Conservation (phyloP, 2,113 vertebrate genomes). For the Toxotes chatareus region DNA sequence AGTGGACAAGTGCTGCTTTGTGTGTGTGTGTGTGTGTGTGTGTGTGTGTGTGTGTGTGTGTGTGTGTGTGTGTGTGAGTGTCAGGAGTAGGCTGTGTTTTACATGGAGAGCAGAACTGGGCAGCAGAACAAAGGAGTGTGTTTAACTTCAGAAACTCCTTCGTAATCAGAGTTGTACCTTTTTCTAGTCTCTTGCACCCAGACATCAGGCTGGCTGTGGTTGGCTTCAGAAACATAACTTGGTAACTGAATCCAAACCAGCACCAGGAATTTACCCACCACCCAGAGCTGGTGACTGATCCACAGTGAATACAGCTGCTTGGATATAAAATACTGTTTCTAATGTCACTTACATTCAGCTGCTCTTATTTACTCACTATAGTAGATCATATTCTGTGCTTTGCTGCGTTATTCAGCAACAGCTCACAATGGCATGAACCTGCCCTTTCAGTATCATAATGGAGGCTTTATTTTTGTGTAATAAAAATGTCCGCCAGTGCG, state of each 20-base stretch:
- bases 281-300: background rate
- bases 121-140: conserved; percentile 39
- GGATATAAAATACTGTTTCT: too few species aligned
- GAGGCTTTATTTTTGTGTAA: conserved; percentile 29
- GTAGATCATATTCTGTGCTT: background rate
- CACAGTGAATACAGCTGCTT: background rate
- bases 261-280: conserved; percentile 10
- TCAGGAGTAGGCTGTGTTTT: conserved; percentile 10
- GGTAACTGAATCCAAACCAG: background rate
- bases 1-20: conserved; percentile 75
- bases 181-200: conserved; percentile 29
- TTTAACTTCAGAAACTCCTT: conserved; percentile 62
- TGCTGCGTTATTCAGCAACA: background rate
- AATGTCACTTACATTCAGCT: background rate
- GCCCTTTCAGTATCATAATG: background rate
- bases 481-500: conserved; percentile 11
- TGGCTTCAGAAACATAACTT: conserved; percentile 2
- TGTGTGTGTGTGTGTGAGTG: conserved; percentile 1
- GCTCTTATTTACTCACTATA: too few species aligned
- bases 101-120: conserved; percentile 29
- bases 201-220: conserved; percentile 2
- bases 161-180: conserved; percentile 11
- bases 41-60: conserved; percentile 1
- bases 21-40: conserved; percentile 29
- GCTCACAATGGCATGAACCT: background rate